Percentiles rank a stretch among this genome's conserved stretches.
phyloP scores from a whole-genome alignment of 2,888 invertebrate species.

The Aricia artaxerxes region DNA sequence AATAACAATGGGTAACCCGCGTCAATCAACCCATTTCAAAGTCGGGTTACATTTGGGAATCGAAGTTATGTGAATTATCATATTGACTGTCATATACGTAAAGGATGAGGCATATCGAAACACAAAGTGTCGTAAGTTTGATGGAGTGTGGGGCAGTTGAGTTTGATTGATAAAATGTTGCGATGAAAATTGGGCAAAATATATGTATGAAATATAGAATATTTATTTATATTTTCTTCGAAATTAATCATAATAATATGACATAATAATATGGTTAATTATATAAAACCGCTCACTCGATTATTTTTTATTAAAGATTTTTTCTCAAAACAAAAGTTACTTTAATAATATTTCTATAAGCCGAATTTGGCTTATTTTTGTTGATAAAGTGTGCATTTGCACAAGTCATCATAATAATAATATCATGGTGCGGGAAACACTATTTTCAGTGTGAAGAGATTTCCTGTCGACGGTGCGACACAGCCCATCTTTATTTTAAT shows the following conservation, averaged over 20 bases:
- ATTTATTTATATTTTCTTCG: too few relatives aligned
- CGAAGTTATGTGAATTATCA: conserved; percentile 6
- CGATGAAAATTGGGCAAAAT: background rate
- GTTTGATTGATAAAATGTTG: background rate
- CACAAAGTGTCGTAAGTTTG: background rate
- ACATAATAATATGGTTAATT: too few relatives aligned
- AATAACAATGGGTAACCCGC: conserved; percentile 16
- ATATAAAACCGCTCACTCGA: too few relatives aligned
- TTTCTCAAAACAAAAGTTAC: too few relatives aligned
- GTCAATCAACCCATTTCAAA: conserved; percentile 15
- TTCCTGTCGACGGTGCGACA: background rate
- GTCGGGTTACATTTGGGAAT: background rate
- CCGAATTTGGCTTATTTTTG: too few relatives aligned
- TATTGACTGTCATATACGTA: background rate
- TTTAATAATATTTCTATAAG: too few relatives aligned
- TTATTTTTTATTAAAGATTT: too few relatives aligned
- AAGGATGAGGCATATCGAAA: background rate
- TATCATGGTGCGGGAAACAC: too few relatives aligned
- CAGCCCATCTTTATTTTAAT: background rate
- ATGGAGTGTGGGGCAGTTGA: background rate
- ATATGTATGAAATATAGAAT: background rate
- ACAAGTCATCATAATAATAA: too few relatives aligned
- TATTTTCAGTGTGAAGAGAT: background rate
- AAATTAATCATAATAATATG: too few relatives aligned
- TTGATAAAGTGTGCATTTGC: too few relatives aligned